A percentile compares a stretch with the other conserved stretches of the same genome.
Conservation (phyloP, 1,140 invertebrate genomes). For the Xylocopa sonorina region DNA sequence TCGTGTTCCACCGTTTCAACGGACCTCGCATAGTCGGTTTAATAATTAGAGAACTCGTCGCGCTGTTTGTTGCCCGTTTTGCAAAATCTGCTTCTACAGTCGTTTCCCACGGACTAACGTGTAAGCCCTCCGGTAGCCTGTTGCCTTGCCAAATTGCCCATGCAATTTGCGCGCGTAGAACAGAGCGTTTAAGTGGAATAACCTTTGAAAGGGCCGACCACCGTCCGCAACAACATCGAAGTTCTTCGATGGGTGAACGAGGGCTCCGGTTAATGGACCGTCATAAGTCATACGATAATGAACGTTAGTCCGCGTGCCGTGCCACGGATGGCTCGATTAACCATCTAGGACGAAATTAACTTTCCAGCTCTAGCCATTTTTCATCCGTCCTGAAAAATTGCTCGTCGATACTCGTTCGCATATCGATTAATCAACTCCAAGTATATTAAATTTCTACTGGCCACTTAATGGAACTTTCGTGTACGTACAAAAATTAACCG, state of each 20-base stretch:
- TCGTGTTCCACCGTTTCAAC: too few relatives aligned
- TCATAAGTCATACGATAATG: conserved; percentile 25
- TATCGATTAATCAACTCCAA: too few relatives aligned
- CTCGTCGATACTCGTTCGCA: too few relatives aligned
- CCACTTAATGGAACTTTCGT: too few relatives aligned
- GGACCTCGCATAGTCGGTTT: too few relatives aligned
- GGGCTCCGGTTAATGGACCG: conserved; percentile 29
- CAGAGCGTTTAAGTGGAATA: not conserved
- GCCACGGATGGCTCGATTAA: conserved; percentile 1
- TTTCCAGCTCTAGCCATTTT: not conserved
- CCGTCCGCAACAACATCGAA: conserved; percentile 16
- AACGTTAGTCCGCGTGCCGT: not conserved
- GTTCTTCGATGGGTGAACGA: conserved; percentile 2
- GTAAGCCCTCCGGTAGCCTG: not conserved
- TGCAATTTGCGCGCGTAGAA: not conserved
- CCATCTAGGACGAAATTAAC: not conserved
- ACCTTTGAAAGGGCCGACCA: conserved; percentile 1
- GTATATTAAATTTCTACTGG: too few relatives aligned
- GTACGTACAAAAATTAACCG: too few relatives aligned
- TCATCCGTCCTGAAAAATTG: not conserved
- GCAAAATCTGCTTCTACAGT: not conserved
- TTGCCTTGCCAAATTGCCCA: conserved; percentile 22
- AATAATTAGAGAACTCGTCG: too few relatives aligned
- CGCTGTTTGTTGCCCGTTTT: too few relatives aligned
- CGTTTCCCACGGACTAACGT: not conserved